These are phyloP conservation scores for Alsophila aescularia DNA, from an alignment of 2,888 invertebrate species.

Conservation along the genomic window DNA sequence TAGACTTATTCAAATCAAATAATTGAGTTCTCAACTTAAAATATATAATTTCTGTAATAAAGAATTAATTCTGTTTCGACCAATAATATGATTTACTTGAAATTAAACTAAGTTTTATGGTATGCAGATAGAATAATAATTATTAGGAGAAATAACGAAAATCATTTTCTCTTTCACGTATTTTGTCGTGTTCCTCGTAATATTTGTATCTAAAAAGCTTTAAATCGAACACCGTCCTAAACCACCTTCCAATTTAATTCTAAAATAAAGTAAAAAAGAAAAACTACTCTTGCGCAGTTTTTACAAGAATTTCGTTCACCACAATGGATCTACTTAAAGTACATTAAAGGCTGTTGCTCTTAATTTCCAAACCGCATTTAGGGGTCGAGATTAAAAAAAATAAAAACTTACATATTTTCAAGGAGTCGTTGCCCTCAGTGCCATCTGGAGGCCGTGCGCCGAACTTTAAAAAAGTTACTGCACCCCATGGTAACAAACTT, in stretches of 20 bases:
- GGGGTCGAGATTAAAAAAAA: slow-evolving; percentile 72
- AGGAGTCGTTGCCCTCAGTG: slow-evolving; percentile 75
- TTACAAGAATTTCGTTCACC: slow-evolving; percentile 48
- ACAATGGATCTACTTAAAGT: slow-evolving; percentile 60
- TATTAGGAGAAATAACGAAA: too few relatives aligned
- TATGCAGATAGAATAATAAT: too few relatives aligned
- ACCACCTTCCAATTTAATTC: not conserved
- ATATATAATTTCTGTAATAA: too few relatives aligned
- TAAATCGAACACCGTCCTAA: not conserved
- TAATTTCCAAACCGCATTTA: slow-evolving; percentile 71
- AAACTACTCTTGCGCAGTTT: slow-evolving; percentile 30
- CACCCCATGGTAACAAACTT: slow-evolving; percentile 55
- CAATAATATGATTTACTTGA: too few relatives aligned
- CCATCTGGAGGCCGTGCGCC: slow-evolving; percentile 75
- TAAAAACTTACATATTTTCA: slow-evolving; percentile 63
- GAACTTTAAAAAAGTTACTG: slow-evolving; percentile 47
- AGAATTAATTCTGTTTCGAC: too few relatives aligned
- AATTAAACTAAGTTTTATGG: too few relatives aligned
- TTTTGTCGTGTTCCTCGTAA: too few relatives aligned
- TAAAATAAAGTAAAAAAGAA: slow-evolving; percentile 21
- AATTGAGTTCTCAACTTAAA: too few relatives aligned
- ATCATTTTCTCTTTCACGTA: too few relatives aligned
- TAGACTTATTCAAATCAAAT: too few relatives aligned
- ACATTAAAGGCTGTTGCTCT: slow-evolving; percentile 62
- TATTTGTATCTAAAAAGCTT: not conserved